Evolutionary conservation across 2,113 vertebrate species (phyloP), one percentile per base, ranked within the genome.

Genomic region (Recurvirostra avosetta): DNA sequence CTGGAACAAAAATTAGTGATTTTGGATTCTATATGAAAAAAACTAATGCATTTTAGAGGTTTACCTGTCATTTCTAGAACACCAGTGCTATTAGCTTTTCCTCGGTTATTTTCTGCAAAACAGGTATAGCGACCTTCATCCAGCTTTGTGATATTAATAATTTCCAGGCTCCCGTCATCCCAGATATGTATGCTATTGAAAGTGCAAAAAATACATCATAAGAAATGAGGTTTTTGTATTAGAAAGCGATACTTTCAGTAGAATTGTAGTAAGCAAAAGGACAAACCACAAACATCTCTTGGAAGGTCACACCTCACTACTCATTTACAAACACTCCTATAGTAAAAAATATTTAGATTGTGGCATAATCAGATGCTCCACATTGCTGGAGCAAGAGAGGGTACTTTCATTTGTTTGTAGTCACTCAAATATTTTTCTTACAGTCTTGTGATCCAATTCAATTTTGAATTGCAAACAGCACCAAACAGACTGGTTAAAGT

Each of bases 131-230:
- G 97, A 55, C 99, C 99, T 62, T 99, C 98, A 74, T 99, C 99
- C 47, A 98, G 91, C 45, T 96, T 98, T n/a, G 99, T 99, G 77
- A 99, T 97, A 73, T 99, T 99, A 68, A 98, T 98, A 87, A 99
- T 99, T 98, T 99, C 99, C 95, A 99, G 97, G 97, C 99, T 99
- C 17, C 99, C 99, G 6, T 99, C 99, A 86, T 98, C 98, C 99
- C 99, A 99, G 96, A 99, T 99, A 81, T 93, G 98, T 78, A 99
- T 97, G 96, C 99, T 99, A 92, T 82, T 52, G 49, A 79, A 90
- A 94, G 34, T 18, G 23, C 15, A 86, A 92, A 96, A 92, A 90
- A 68, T 4, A 62, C 11, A 63, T 26, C 27, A 83, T 26, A 40
- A 38, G 43, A 92, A 93, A 72, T 59, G 23, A 73, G 38, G 22